Percentiles rank a stretch among this genome's conserved stretches.
These are phyloP conservation scores for Bhutanitis thaidina DNA, from an alignment of 2,888 invertebrate species.

Conservation along the genomic window DNA sequence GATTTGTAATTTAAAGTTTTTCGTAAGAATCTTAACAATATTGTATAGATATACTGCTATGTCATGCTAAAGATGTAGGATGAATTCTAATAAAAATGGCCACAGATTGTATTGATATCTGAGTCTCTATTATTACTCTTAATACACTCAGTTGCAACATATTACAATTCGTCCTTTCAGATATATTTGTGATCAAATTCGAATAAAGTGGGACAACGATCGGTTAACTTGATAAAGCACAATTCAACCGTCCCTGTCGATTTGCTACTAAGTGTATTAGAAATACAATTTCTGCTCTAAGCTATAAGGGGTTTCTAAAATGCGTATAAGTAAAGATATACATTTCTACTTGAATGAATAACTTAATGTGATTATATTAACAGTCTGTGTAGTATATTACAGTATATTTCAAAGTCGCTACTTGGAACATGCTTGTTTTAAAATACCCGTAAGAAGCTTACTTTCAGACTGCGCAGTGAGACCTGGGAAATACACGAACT, in stretches of 20 bases:
- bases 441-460: slow-evolving; percentile 49
- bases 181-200: slow-evolving; percentile 15
- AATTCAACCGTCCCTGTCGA: slow-evolving; percentile 29
- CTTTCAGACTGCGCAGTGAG: slow-evolving; percentile 76
- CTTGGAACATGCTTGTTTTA: slow-evolving; percentile 57
- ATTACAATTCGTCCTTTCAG: not conserved
- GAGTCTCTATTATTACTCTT: no score
- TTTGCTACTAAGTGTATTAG: slow-evolving; percentile 53
- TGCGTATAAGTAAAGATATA: slow-evolving; percentile 6
- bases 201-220: slow-evolving; percentile 23
- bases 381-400: slow-evolving; percentile 10
- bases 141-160: slow-evolving; percentile 15
- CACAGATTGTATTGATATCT: slow-evolving; percentile 2
- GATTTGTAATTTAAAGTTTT: no score
- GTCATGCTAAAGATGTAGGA: slow-evolving; percentile 13
- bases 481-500: slow-evolving; percentile 72
- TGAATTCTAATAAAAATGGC: not conserved
- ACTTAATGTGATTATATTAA: slow-evolving; percentile 1
- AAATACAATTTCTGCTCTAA: slow-evolving; percentile 22
- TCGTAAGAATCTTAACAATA: no score
- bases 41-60: not conserved
- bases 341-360: slow-evolving; percentile 11
- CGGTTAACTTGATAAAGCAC: slow-evolving; percentile 25
- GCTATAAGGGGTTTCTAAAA: slow-evolving; percentile 10
- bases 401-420: slow-evolving; percentile 31